These are phyloP conservation scores for Erebia aethiops DNA, from an alignment of 2,888 invertebrate genomes.

Conservation along the genomic window DNA sequence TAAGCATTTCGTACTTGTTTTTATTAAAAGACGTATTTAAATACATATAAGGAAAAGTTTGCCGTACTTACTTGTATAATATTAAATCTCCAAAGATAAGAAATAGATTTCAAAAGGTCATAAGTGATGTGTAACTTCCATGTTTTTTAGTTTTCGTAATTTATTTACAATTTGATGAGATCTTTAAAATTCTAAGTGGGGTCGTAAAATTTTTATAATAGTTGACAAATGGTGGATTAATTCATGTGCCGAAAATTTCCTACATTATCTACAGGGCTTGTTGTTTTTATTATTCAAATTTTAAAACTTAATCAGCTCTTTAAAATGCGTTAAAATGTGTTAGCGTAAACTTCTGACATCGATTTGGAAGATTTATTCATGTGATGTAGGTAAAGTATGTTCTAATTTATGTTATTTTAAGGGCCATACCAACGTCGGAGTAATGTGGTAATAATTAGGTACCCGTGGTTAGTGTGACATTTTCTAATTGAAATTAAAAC, in stretches of 20 bases:
- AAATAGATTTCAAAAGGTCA: background rate
- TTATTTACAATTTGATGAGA: conserved; percentile 1
- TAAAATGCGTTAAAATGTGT: conserved; percentile 12
- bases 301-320: conserved; percentile 13
- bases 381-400: background rate
- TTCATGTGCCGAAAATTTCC: conserved; percentile 5
- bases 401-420: background rate
- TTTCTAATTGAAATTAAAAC: background rate
- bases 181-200: conserved; percentile 11
- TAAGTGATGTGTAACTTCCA: background rate
- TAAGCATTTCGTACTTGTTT: too few species aligned
- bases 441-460: too few species aligned
- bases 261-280: background rate
- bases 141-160: background rate
- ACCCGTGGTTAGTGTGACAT: too few species aligned
- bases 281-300: conserved; percentile 7
- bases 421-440: background rate
- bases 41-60: too few species aligned
- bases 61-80: background rate
- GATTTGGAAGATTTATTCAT: conserved; percentile 4
- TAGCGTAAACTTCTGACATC: background rate
- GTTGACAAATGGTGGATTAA: background rate
- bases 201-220: conserved; percentile 10
- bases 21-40: too few species aligned
- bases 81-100: too few species aligned